phyloP scores from a whole-genome alignment of 2,113 vertebrate genomes.

The Bos taurus region DNA sequence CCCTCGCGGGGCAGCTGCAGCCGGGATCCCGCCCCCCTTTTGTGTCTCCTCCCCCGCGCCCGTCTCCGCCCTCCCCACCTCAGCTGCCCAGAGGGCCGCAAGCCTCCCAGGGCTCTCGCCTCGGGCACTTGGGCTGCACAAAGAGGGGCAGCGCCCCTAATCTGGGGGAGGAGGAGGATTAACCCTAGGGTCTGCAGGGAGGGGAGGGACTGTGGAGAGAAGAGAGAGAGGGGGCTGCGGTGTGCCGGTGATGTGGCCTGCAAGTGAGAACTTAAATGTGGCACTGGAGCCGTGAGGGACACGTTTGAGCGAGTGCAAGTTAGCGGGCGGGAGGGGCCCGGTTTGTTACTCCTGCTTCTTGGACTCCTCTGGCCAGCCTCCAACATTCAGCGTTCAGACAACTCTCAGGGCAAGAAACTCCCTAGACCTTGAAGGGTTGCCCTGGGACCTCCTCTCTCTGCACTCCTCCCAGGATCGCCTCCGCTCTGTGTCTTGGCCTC shows the following conservation, averaged over 20 bases:
- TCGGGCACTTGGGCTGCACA: constrained; percentile 72
- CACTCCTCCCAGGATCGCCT: background rate
- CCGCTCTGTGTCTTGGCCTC: background rate
- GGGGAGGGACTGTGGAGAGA: background rate
- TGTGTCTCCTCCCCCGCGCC: constrained; percentile 36
- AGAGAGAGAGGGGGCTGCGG: background rate
- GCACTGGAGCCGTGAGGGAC: background rate
- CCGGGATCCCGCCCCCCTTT: constrained; percentile 56
- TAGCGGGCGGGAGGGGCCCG: background rate
- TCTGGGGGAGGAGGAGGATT: constrained; percentile 71
- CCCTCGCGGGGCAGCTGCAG: constrained; percentile 80
- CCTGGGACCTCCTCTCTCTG: background rate
- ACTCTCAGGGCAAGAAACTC: background rate
- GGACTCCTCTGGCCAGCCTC: background rate
- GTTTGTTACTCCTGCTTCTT: background rate
- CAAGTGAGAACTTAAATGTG: background rate
- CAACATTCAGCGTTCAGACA: background rate
- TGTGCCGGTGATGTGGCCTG: background rate
- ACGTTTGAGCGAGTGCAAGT: too few relatives aligned
- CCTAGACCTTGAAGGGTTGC: background rate
- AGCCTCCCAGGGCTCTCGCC: constrained; percentile 74
- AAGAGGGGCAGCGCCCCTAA: constrained; percentile 73
- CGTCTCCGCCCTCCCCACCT: constrained; percentile 65
- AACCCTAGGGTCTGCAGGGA: constrained; percentile 46
- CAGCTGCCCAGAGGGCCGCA: constrained; percentile 68